Conservation (phyloP, 2,888 invertebrate genomes). For the Diaperis boleti region DNA sequence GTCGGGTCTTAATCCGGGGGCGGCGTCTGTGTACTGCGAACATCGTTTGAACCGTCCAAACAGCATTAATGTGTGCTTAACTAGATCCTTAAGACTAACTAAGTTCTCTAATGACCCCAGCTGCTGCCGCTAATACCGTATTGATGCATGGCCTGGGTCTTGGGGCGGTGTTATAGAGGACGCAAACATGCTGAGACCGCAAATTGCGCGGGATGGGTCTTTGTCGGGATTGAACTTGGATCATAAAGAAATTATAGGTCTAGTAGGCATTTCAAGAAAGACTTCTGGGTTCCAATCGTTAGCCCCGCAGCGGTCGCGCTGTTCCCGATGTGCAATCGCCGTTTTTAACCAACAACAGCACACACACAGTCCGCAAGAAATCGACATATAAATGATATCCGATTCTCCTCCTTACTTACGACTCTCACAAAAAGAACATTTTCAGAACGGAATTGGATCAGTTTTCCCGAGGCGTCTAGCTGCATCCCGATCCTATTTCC, state of each 20-base stretch:
- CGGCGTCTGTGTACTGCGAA: conserved; percentile 44
- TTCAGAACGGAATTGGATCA: conserved; percentile 38
- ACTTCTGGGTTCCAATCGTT: too few species aligned
- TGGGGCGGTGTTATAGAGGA: background rate
- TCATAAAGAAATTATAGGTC: too few species aligned
- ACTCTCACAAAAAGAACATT: conserved; percentile 33
- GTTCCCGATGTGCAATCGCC: too few species aligned
- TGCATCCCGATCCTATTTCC: conserved; percentile 35
- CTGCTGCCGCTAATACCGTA: conserved; percentile 34
- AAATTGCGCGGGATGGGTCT: too few species aligned
- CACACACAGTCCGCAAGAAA: conserved; percentile 19
- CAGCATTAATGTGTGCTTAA: conserved; percentile 49
- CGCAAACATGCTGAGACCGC: too few species aligned
- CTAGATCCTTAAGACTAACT: conserved; percentile 47
- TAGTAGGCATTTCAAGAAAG: too few species aligned
- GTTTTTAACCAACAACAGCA: background rate
- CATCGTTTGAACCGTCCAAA: conserved; percentile 48
- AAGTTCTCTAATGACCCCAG: conserved; percentile 44
- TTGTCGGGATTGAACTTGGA: too few species aligned
- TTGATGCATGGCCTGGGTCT: conserved; percentile 32
- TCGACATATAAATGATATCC: conserved; percentile 36
- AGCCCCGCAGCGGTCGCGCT: too few species aligned
- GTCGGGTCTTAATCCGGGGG: conserved; percentile 36
- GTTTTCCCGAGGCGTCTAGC: conserved; percentile 39
- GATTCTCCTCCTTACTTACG: conserved; percentile 31